Conservation (phyloP, 2,888 invertebrate species). For the Cataglyphis rosenhaueri region DNA sequence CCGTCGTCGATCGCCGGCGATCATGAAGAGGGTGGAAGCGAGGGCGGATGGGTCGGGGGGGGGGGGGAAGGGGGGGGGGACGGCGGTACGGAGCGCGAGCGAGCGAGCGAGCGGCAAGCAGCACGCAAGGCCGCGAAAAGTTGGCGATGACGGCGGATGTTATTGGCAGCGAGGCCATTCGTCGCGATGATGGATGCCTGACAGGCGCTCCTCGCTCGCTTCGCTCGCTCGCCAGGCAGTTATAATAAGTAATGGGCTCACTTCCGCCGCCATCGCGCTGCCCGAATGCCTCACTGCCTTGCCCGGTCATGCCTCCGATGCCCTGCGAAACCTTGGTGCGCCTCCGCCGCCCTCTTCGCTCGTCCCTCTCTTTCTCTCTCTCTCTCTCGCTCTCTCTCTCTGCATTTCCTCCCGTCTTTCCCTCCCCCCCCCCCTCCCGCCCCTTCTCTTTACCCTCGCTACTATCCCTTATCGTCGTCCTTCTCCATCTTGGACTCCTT, state of each 20-base stretch:
- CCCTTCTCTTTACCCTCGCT: slow-evolving; percentile 53
- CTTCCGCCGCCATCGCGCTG: slow-evolving; percentile 84
- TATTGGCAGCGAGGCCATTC: slow-evolving; percentile 85
- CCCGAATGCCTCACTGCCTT: slow-evolving; percentile 79
- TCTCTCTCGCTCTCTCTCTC: slow-evolving; percentile 58
- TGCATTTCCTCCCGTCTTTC: slow-evolving; percentile 49
- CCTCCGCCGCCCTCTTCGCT: slow-evolving; percentile 58
- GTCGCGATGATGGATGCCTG: slow-evolving; percentile 85
- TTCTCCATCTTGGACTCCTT: slow-evolving; percentile 48
- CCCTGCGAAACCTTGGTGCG: slow-evolving; percentile 75
- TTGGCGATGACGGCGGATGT: slow-evolving; percentile 86
- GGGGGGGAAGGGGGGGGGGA: background rate
- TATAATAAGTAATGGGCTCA: slow-evolving; percentile 86
- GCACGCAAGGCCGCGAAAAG: slow-evolving; percentile 81
- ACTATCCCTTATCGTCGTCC: slow-evolving; percentile 59
- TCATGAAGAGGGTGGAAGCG: slow-evolving; percentile 37
- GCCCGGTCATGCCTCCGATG: slow-evolving; percentile 73
- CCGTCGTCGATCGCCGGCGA: background rate
- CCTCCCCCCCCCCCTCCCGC: slow-evolving; percentile 27
- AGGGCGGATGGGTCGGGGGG: background rate
- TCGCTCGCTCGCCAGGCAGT: slow-evolving; percentile 83
- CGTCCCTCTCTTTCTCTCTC: slow-evolving; percentile 50
- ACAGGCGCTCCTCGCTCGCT: slow-evolving; percentile 82
- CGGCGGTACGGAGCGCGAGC: slow-evolving; percentile 43
- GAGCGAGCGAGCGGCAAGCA: slow-evolving; percentile 36